Percentiles rank a stretch among this genome's conserved stretches.
These are phyloP conservation scores for Venustaconcha ellipsiformis DNA, from an alignment of 1,140 invertebrate genomes.

Conservation along the genomic window DNA sequence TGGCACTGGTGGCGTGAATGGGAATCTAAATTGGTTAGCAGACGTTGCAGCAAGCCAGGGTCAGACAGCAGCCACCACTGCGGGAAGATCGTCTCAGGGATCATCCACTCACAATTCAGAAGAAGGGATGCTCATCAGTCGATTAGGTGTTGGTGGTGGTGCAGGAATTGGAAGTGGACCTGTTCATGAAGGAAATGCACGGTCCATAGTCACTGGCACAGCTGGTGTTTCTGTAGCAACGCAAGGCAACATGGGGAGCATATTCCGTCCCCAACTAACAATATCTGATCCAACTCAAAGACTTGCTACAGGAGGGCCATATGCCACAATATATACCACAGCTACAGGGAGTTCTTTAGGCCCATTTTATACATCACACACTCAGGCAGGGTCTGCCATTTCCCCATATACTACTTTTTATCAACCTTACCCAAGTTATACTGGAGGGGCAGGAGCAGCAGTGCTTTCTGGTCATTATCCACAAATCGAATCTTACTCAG, in stretches of 20 bases:
- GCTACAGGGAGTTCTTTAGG: slow-evolving; percentile 22
- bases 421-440: slow-evolving; percentile 35
- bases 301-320: slow-evolving; percentile 36
- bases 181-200: slow-evolving; percentile 19
- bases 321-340: slow-evolving; percentile 44
- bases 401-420: slow-evolving; percentile 27
- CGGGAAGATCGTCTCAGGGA: slow-evolving; percentile 20
- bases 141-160: neutral
- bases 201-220: slow-evolving; percentile 29
- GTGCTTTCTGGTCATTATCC: slow-evolving; percentile 47
- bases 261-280: slow-evolving; percentile 48
- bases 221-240: slow-evolving; percentile 41
- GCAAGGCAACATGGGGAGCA: slow-evolving; percentile 28
- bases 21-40: slow-evolving; percentile 31
- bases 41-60: slow-evolving; percentile 34
- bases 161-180: slow-evolving; percentile 17
- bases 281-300: slow-evolving; percentile 36
- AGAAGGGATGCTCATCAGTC: no score
- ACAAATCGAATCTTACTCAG: slow-evolving; percentile 62
- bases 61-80: slow-evolving; percentile 28
- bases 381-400: slow-evolving; percentile 2
- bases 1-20: slow-evolving; percentile 23
- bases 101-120: slow-evolving; percentile 19
- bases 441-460: slow-evolving; percentile 4
- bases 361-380: slow-evolving; percentile 17